Base-by-base conservation (phyloP, 2,797 vertebrate species). In the Momotus momota region DNA sequence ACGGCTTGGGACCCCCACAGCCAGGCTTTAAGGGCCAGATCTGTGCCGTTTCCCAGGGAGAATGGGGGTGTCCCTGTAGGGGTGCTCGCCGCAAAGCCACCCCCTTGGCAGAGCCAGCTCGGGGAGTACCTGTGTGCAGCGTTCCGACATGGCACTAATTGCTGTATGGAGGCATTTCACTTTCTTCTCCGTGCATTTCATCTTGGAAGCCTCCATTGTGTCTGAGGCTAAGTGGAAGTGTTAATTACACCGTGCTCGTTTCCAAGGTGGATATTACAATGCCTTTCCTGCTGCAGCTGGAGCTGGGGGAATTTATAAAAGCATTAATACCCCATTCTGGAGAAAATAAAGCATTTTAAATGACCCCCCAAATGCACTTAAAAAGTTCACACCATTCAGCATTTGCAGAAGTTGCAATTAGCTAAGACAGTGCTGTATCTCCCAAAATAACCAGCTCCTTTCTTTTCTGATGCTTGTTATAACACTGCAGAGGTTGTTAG, bases 281-380 rank as follows among this genome's bases (percentile, higher is more conserved):
- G 55, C 66, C 75, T 95, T 80, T 88, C 60, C 93, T 65, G 67
- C 73, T 81, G 88, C 65, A 86, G 62, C 64, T 46, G 33, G 49
- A 89, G 89, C 71, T 46, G 54, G 46, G 88, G 49, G 86, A 73
- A 89, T 72, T 91, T 65, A 92, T 89, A 72, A 51, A 89, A 77
- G 46, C 74, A 62, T 94, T 95, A 90, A 82, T 31, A 48, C 73
- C 78, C 69, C 57, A n/a, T 94, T 95, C 88, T 49, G 61, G 87
- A 92, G 74, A 79, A 93, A 95, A 97, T 61, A 38, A 55, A 92
- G 84, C 81, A 12, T 65, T 90, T 92, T 66, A 51, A 93, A 62
- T 4, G 43, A 45, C 70, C 84, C 41, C 71, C 67, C 14, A 82
- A 94, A 86, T 14, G 43, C 58, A 38, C 58, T 85, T 72, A 58